A percentile compares a stretch with the other conserved stretches of the same genome.
Conservation (phyloP, 2,888 invertebrate species). For the Platypus cylindrus region DNA sequence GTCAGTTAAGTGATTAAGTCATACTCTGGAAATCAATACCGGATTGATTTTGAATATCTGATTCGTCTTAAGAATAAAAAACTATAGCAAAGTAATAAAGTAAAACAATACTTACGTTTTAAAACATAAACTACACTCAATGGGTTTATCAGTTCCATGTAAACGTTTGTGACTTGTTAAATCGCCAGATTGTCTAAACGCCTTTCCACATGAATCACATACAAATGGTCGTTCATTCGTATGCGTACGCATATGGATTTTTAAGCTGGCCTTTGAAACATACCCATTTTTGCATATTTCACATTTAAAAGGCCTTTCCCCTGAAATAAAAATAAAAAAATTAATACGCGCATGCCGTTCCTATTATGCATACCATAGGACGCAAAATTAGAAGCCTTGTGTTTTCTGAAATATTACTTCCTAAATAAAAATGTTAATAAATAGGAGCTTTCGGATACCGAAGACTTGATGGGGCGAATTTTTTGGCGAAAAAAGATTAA, state of each 20-base stretch:
- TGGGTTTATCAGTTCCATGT: constrained; percentile 36
- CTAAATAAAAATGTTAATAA: too few relatives aligned
- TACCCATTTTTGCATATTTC: constrained; percentile 36
- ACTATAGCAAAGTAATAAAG: background rate
- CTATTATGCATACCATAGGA: too few relatives aligned
- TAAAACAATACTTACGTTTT: constrained; percentile 27
- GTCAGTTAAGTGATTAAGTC: too few relatives aligned
- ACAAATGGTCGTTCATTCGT: constrained; percentile 37
- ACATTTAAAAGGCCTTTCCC: constrained; percentile 35
- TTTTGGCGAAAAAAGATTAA: too few relatives aligned
- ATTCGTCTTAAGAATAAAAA: too few relatives aligned
- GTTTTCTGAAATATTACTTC: too few relatives aligned
- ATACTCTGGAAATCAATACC: too few relatives aligned
- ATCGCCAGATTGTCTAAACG: constrained; percentile 36
- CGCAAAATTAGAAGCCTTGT: too few relatives aligned
- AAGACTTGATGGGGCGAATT: too few relatives aligned
- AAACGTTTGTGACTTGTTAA: constrained; percentile 35
- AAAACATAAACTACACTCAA: constrained; percentile 34
- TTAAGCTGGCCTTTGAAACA: constrained; percentile 36
- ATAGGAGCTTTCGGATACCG: too few relatives aligned
- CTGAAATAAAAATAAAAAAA: constrained; percentile 18
- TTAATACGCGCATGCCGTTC: too few relatives aligned
- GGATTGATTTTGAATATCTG: too few relatives aligned
- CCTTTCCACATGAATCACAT: constrained; percentile 37
- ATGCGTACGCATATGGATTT: constrained; percentile 38